Percentiles rank a stretch among this genome's conserved stretches.
These are phyloP conservation scores for Notarius lentiginosus DNA, from an alignment of 2,113 vertebrate genomes.

Conservation along the genomic window DNA sequence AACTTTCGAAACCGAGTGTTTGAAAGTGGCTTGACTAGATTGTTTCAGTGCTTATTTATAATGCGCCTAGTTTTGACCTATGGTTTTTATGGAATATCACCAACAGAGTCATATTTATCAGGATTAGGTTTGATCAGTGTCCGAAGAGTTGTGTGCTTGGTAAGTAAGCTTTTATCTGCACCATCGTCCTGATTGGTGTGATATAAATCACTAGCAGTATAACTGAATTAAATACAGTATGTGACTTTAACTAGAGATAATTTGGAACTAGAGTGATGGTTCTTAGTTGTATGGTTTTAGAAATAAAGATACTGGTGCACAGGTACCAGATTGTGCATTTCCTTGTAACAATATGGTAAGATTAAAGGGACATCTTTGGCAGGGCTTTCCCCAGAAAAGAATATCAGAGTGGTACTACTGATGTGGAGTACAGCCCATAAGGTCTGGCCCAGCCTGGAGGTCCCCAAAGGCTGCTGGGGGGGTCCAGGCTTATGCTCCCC, in stretches of 20 bases:
- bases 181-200: neutral
- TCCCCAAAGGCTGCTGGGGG: too few relatives aligned
- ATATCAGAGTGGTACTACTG: too few relatives aligned
- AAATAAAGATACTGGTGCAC: neutral
- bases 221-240: neutral
- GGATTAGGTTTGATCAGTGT: too few relatives aligned
- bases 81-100: neutral
- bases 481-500: too few relatives aligned
- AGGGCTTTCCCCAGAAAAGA: too few relatives aligned
- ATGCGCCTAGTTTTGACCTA: neutral
- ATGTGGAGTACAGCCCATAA: too few relatives aligned
- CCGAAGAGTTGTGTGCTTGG: neutral
- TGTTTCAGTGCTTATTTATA: neutral
- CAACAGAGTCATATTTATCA: neutral
- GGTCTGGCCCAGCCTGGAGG: too few relatives aligned
- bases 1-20: neutral
- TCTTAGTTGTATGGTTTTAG: neutral
- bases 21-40: neutral
- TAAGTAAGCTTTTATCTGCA: neutral
- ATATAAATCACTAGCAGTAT: neutral
- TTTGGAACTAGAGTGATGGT: neutral
- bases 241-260: neutral
- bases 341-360: neutral
- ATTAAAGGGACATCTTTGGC: neutral
- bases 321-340: neutral